phyloP scores from a whole-genome alignment of 2,888 invertebrate species.

The Carterocephalus palaemon region DNA sequence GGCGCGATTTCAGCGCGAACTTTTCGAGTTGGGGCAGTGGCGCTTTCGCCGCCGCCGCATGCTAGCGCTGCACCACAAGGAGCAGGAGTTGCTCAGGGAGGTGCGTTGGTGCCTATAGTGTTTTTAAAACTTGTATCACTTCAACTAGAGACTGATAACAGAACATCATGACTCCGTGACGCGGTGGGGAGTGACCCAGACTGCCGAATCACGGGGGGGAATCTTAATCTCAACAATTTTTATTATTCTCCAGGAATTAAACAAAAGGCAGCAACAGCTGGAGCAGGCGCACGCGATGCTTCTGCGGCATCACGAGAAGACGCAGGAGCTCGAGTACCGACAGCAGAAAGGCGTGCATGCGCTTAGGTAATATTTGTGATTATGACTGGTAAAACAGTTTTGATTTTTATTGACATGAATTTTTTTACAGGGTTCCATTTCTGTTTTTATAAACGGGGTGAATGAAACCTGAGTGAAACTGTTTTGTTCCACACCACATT shows the following conservation, averaged over 20 bases:
- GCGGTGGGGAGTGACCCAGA: too few relatives aligned
- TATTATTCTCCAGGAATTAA: slow-evolving; percentile 86
- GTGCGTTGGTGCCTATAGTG: slow-evolving; percentile 64
- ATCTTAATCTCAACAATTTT: neutral
- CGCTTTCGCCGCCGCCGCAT: slow-evolving; percentile 95
- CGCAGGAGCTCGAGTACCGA: slow-evolving; percentile 96
- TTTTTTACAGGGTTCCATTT: neutral
- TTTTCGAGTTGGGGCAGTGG: slow-evolving; percentile 93
- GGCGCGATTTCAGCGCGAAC: slow-evolving; percentile 92
- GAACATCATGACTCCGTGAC: too few relatives aligned
- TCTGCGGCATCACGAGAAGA: slow-evolving; percentile 96
- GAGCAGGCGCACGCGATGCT: slow-evolving; percentile 97
- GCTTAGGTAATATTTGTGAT: slow-evolving; percentile 80
- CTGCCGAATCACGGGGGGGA: too few relatives aligned
- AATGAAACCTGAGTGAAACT: too few relatives aligned
- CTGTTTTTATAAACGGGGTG: slow-evolving; percentile 3
- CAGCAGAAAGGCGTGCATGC: slow-evolving; percentile 97
- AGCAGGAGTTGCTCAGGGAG: slow-evolving; percentile 94
- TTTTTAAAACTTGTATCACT: too few relatives aligned
- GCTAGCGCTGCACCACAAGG: slow-evolving; percentile 90
- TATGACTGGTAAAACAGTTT: neutral
- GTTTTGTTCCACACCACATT: neutral
- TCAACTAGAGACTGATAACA: too few relatives aligned
- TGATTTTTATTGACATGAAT: neutral
- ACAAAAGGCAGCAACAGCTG: slow-evolving; percentile 95